These are phyloP conservation scores for Maconellicoccus hirsutus DNA, from an alignment of 1,140 invertebrate genomes.

Conservation along the genomic window DNA sequence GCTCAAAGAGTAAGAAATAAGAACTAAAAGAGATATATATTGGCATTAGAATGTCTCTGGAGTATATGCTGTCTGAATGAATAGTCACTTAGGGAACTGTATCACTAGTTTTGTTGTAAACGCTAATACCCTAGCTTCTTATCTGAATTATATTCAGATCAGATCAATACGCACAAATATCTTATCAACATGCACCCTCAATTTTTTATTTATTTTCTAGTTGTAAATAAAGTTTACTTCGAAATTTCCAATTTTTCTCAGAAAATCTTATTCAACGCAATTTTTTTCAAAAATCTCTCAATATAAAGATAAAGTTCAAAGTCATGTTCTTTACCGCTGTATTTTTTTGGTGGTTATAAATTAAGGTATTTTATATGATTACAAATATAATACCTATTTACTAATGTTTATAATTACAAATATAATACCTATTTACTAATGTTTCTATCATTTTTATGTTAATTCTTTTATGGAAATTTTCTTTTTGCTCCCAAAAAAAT, in stretches of 20 bases:
- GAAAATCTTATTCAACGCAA: too few relatives aligned
- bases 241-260: neutral
- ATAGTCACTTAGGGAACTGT: slow-evolving; percentile 2
- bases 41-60: slow-evolving; percentile 2
- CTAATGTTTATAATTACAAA: too few relatives aligned
- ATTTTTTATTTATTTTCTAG: neutral
- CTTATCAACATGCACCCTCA: neutral
- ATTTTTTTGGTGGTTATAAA: too few relatives aligned
- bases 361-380: too few relatives aligned
- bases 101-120: neutral
- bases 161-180: slow-evolving; percentile 1
- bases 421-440: too few relatives aligned
- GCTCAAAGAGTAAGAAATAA: slow-evolving; percentile 4
- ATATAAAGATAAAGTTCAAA: too few relatives aligned
- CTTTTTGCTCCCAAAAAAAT: too few relatives aligned
- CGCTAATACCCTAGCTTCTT: neutral
- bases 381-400: too few relatives aligned
- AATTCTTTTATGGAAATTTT: too few relatives aligned
- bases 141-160: slow-evolving; percentile 9
- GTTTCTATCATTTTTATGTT: too few relatives aligned
- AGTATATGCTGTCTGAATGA: neutral
- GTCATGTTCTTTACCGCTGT: too few relatives aligned
- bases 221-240: neutral
- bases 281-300: too few relatives aligned
- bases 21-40: slow-evolving; percentile 5